Conservation (phyloP, 2,797 vertebrate species). For the Anguilla marmorata region DNA sequence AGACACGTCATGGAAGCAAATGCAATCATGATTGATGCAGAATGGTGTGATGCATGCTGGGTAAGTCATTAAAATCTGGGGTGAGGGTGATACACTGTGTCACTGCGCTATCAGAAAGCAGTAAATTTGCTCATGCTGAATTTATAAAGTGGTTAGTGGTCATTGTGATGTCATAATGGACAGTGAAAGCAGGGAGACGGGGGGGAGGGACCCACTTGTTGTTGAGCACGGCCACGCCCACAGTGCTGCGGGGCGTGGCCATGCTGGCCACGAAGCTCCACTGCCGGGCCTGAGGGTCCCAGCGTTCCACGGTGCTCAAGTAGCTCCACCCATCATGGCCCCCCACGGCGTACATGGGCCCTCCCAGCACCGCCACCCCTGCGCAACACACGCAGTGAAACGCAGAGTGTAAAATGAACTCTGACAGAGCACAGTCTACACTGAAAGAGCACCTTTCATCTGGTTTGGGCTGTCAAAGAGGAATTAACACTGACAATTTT, state of each 20-base stretch:
- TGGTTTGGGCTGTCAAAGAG: not conserved
- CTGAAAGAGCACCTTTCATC: not conserved
- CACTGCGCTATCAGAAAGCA: not conserved
- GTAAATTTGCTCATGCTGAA: not conserved
- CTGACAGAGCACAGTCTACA: not conserved
- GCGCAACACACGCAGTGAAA: constrained; percentile 37
- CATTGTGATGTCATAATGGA: not conserved
- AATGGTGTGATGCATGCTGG: not conserved
- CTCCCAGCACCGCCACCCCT: constrained; percentile 95
- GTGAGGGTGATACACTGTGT: too few relatives aligned
- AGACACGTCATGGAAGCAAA: not conserved
- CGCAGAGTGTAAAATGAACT: not conserved
- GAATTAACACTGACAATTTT: not conserved
- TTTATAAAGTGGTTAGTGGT: not conserved
- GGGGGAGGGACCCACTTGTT: constrained; percentile 81
- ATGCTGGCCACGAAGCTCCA: constrained; percentile 99
- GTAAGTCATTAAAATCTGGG: not conserved
- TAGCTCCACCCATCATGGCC: constrained; percentile 99
- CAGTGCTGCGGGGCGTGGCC: constrained; percentile 97
- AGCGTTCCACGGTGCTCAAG: constrained; percentile 93
- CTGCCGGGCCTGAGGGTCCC: constrained; percentile 93
- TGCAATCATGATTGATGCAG: not conserved
- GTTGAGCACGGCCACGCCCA: constrained; percentile 91
- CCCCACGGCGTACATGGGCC: constrained; percentile 96
- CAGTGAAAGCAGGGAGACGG: not conserved